Evolutionary conservation across 2,113 vertebrate genomes (phyloP), one percentile per base, ranked within the genome.

Genomic region (Rhinopomastus cyanomelas): DNA sequence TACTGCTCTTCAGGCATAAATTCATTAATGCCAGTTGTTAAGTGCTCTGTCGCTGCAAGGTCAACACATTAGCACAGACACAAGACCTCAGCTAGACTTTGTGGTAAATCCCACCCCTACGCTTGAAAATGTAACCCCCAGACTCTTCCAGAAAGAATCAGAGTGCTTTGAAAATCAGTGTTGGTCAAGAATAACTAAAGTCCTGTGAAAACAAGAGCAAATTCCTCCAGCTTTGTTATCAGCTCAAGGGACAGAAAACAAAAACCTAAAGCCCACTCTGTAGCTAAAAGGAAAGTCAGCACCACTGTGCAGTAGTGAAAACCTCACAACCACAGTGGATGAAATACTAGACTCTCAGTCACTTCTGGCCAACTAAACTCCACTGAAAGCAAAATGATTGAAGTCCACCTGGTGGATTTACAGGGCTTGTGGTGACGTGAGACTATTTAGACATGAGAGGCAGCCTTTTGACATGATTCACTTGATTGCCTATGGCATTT

Each of bases 321-420:
- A 27, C 42, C 56, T 81, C 56, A 3, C 59, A 66, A 42, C 12
- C 66, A 22, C 46, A 36, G 72, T 6, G 13, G 19, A 36, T 90
- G 87, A 90, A 94, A 87, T 44, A 90, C 66, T 73, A 87, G 81
- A 84, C 74, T 85, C 93, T 92, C 85, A 62, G 78, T 49, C 92
- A 79, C 79, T 87, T 95, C 83, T 85, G 85, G 68, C 81, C 61
- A 92, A 73, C 46, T 72, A 30, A 91, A 95, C 94, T 89, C 94
- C 95, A 95, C 61, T 95, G 95, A 96, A 96, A 96, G 93, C 80
- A 85, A 81, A 85, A 94, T 86, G 92, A 96, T 96, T 95, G 86
- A 96, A 94, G 93, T 85, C 90, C 90, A 94, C 91, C 92, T 93
- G 86, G 83, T 92, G 92, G 94, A 96, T 96, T 93, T 96, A 87